Base-by-base conservation (phyloP, 2,113 vertebrate species). In the Sinocyclocheilus grahami region DNA sequence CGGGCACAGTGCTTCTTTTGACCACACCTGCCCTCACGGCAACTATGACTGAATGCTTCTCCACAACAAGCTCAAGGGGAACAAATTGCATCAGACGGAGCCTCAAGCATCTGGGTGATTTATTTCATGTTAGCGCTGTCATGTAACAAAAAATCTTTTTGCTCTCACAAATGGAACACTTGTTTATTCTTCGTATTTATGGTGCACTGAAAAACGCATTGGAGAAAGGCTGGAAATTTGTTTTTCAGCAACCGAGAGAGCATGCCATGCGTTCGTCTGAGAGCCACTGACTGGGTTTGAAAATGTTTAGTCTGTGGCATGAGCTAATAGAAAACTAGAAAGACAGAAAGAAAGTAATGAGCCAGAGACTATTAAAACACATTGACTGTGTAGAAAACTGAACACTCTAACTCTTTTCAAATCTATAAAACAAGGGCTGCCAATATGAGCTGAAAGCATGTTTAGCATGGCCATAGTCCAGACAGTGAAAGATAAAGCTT, bases 1-100 rank as follows among this genome's bases (percentile, higher is more conserved):
- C 81, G 74, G 20, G 12, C 42, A 27, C 78, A 71, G 6, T 6
- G 78, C 39, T 27, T 88, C 58, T 91, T 80, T 91, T 91, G 27
- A 85, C 46, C 55, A 90, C 88, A 89, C 89, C 89, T 85, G 83
- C 24, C 30, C 80, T 46, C 67, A 81, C 11, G 83, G 86, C 67
- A 51, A 86, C n/a, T 83, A 85, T 86, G 87, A 85, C 80, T 71
- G 83, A 85, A 76, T 74, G 86, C 77, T 67, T 82, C 81, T 82
- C 67, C 58, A 74, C 30, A 27, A 67, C 75, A 72, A 42, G 76
- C 63, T 62, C 22, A 8, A 83, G 67, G 67, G 75, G 85, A 93
- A 93, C 78, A 92, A 82, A 92, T 92, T 86, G 92, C 86, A 90
- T 83, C 87, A 91, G n/a, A 87, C 37, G 0, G 39, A 85, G 82